These are phyloP conservation scores for Lordiphosa collinella DNA, from an alignment of 1,140 invertebrate species.

Conservation along the genomic window DNA sequence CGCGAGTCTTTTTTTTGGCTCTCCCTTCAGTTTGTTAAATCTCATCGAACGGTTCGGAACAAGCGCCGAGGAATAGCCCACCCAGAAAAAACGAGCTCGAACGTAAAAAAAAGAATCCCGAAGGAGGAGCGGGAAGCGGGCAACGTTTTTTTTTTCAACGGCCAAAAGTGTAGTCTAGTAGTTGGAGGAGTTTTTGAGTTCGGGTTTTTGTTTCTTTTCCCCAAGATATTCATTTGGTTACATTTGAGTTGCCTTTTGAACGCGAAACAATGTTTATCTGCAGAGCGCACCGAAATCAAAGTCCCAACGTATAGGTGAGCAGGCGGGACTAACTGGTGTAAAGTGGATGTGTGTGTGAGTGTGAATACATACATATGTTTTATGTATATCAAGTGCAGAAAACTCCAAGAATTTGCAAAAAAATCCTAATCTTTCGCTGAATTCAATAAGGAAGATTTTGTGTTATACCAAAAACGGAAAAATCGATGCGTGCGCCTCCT, in stretches of 20 bases:
- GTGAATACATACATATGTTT: constrained; percentile 2
- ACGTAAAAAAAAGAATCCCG: constrained; percentile 25
- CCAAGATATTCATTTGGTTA: constrained; percentile 12
- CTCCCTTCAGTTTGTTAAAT: constrained; percentile 69
- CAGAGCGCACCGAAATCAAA: constrained; percentile 44
- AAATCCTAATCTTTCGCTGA: constrained; percentile 35
- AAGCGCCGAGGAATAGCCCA: constrained; percentile 32
- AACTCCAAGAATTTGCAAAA: constrained; percentile 6
- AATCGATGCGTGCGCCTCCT: constrained; percentile 69
- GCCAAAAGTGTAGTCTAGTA: constrained; percentile 14
- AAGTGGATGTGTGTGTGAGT: constrained; percentile 1
- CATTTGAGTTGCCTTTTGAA: background rate
- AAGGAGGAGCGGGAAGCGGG: constrained; percentile 36
- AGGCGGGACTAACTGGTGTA: constrained; percentile 8
- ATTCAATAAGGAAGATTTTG: constrained; percentile 65
- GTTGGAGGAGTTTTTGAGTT: too few species aligned
- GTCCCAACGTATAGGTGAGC: constrained; percentile 60
- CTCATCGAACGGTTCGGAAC: constrained; percentile 63
- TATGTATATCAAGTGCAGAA: constrained; percentile 11
- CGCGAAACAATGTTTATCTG: constrained; percentile 51
- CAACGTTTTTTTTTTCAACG: constrained; percentile 21
- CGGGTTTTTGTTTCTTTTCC: constrained; percentile 3
- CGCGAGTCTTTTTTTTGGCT: constrained; percentile 26
- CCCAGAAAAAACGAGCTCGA: constrained; percentile 11
- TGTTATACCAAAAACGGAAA: constrained; percentile 68